These are phyloP conservation scores for Pseudorectes ferrugineus DNA, from an alignment of 2,113 vertebrate species.

Conservation along the genomic window DNA sequence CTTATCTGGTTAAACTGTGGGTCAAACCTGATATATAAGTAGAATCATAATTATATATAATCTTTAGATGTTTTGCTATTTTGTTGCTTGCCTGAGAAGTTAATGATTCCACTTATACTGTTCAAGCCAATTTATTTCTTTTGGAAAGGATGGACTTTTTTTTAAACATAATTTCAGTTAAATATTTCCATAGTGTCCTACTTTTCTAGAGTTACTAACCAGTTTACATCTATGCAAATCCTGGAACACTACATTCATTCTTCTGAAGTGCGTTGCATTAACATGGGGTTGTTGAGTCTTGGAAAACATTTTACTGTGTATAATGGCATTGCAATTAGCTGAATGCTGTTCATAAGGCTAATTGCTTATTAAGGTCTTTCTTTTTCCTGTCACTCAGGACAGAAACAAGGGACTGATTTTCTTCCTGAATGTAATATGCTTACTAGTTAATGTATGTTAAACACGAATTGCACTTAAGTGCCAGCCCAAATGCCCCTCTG, in stretches of 20 bases:
- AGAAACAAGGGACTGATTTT: background rate
- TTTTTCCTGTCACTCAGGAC: background rate
- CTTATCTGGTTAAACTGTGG: background rate
- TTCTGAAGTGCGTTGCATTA: background rate
- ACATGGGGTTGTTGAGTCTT: background rate
- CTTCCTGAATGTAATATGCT: background rate
- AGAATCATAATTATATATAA: background rate
- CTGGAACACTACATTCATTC: background rate
- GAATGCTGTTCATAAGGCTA: background rate
- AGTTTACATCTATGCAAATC: background rate
- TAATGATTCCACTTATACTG: background rate
- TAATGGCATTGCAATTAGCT: background rate
- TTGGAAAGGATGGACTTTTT: background rate
- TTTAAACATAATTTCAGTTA: background rate
- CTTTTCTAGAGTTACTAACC: background rate
- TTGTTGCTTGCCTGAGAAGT: background rate
- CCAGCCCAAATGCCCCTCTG: background rate
- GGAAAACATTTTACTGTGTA: background rate
- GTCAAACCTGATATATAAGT: background rate
- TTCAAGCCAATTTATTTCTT: background rate
- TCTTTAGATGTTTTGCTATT: background rate
- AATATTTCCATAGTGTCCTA: background rate
- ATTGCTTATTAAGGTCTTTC: background rate
- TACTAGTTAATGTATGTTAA: background rate
- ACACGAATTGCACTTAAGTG: rapidly evolving